A percentile compares a stretch with the other conserved stretches of the same genome.
Conservation (phyloP, 2,113 vertebrate genomes). For the Phocoena sinus region DNA sequence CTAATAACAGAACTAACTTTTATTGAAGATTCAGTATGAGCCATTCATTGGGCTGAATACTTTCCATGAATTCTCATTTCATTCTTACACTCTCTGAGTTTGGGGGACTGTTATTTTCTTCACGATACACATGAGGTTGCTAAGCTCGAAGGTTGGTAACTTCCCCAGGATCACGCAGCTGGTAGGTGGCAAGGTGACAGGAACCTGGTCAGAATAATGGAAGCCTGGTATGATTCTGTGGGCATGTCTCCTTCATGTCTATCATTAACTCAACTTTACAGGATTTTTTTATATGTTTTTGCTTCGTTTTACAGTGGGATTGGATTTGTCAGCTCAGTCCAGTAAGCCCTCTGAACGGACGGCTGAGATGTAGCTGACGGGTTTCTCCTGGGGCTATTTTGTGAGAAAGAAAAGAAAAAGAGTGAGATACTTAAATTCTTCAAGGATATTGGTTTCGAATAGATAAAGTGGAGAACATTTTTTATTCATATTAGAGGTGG, state of each 20-base stretch:
- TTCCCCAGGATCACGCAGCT: not conserved
- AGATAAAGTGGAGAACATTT: slow-evolving; percentile 69
- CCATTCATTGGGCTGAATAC: not conserved
- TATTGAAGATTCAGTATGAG: not conserved
- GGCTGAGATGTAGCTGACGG: not conserved
- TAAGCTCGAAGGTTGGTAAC: not conserved
- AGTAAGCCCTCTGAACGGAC: slow-evolving; percentile 23
- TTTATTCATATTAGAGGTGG: slow-evolving; percentile 68
- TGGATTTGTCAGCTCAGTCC: slow-evolving; percentile 49
- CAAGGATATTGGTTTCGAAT: slow-evolving; percentile 63
- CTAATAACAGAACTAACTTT: not conserved
- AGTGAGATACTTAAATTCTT: slow-evolving; percentile 75
- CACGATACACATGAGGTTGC: not conserved
- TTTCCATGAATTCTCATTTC: not conserved
- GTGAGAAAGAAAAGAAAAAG: slow-evolving; percentile 51
- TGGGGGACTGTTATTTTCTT: not conserved
- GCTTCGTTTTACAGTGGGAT: slow-evolving; percentile 32
- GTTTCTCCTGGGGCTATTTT: slow-evolving; percentile 60
- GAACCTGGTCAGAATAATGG: not conserved
- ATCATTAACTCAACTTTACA: not conserved
- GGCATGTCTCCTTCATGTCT: not conserved
- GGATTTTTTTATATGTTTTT: not conserved
- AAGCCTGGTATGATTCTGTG: not conserved
- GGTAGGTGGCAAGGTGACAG: not conserved
- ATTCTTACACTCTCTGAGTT: not conserved